Base-by-base conservation (phyloP, 1,140 invertebrate genomes). In the Heliothis subflexa region DNA sequence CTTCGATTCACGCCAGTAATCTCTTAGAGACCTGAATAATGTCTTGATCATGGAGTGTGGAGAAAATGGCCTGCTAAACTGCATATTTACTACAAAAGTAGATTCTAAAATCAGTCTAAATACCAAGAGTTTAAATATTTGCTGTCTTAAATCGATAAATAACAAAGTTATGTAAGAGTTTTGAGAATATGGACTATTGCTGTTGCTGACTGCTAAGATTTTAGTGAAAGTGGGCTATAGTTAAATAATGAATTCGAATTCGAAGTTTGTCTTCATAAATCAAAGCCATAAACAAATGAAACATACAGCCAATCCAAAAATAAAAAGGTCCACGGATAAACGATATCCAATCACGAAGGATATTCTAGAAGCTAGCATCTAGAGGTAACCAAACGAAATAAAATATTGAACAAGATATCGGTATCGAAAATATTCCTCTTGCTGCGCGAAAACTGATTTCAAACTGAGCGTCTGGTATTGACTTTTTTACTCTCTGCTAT, bases 391-490 rank as follows among this genome's bases (percentile, higher is more conserved):
- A 14, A 40, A n/a, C n/a, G 59, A 28, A 62, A 62, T 62, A 62
- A 62, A 9, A 62, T 33, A 40, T 40, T 62, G 59, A 62, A 40
- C 33, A 40, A 62, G 59, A 33, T 62, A 61, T 61, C 28, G 57
- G 12, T 33, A 62, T 62, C 59, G 33, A 62, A 62, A 62, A 62
- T 62, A 62, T 62, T 40, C 28, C 13, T 12, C 59, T 62, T 13
- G 5, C 1, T 45, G 61, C 14, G n/a, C 14, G n/a, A 16, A 45
- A 45, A 45, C 28, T 61, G 59, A 61, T 45, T 64, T 64, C 33
- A 16, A 47, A 45, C 61, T 16, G 10, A 47, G 7, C 61, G n/a
- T 45, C 33, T 45, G 33, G 9, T 40, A 16, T 64, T 45, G 33
- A 64, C 12, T 64, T 64, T 18, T 45, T 12, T 45, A 64, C 10